Evolutionary conservation across 2,888 invertebrate species (phyloP), one percentile per base, ranked within the genome.

Genomic region (Eupithecia pulchellata): DNA sequence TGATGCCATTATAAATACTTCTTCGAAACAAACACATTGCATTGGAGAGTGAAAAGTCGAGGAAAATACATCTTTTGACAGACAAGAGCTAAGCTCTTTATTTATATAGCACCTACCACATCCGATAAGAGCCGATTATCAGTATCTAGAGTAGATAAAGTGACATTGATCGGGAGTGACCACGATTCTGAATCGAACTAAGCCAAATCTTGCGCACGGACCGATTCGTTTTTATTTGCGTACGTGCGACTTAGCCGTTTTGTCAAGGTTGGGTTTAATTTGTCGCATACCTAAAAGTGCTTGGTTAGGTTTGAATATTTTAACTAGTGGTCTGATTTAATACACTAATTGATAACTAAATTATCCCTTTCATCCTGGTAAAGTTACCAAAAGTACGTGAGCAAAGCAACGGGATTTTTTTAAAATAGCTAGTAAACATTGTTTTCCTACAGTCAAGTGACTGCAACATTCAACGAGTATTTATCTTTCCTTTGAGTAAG

Each of bases 161-260:
- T 63, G 58, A 29, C 39, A 39, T 39, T 60, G 25, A 25, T 61
- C 52, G 60, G n/a, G 39, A 36, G 57, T 66, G 65, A 69, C 72
- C 69, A 39, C 72, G 64, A 72, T 64, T 65, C 61, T 57, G 69
- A 72, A 72, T 72, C 64, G 65, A 68, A 67, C 70, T 66, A 62
- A 69, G 67, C 42, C 65, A 75, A 72, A 72, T 73, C 73, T 72
- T 69, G 73, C 73, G 77, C 75, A 77, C 77, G 75, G 64, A 66
- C 32, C 6, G 58, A 25, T 67, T 65, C n/a, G 60, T 42, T 64
- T 71, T 74, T 73, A 34, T 75, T 74, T 74, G 72, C 69, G 71
- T 74, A 71, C 71, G 71, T 75, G 72, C 60, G 68, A 68, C 72
- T 69, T 74, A 67, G 63, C 68, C 74, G 30, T 69, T 58, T 71